Evolutionary conservation across 1,140 invertebrate genomes (phyloP).

Genomic region (Cotesia vestalis): DNA sequence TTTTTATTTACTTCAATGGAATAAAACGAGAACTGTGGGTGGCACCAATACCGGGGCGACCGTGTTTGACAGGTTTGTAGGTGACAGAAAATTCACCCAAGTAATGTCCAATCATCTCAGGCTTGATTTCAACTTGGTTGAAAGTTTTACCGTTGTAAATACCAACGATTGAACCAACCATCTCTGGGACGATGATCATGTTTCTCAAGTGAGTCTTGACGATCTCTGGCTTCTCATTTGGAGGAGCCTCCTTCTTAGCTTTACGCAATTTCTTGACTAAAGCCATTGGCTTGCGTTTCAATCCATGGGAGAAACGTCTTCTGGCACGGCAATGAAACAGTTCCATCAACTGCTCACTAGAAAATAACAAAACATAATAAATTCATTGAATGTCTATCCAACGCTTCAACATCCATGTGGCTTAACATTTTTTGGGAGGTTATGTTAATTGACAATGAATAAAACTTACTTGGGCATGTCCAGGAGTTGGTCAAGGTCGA

Average conservation of each 20-base stretch:
- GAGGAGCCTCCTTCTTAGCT: constrained; percentile 95
- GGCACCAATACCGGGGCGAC: constrained; percentile 99
- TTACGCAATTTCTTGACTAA: constrained; percentile 93
- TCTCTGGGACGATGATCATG: constrained; percentile 99
- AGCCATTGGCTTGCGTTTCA: constrained; percentile 96
- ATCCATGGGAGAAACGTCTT: constrained; percentile 91
- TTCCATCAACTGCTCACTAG: constrained; percentile 94
- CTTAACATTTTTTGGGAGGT: constrained; percentile 21
- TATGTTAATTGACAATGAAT: constrained; percentile 6
- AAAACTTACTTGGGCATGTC: constrained; percentile 94
- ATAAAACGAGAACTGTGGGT: constrained; percentile 99
- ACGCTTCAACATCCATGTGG: not conserved
- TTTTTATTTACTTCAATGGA: constrained; percentile 89
- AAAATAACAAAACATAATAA: too few species aligned
- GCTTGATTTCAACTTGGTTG: constrained; percentile 99
- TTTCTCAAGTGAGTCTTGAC: constrained; percentile 99
- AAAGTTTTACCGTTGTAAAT: constrained; percentile 99
- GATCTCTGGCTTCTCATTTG: constrained; percentile 98
- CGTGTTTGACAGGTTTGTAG: constrained; percentile 99
- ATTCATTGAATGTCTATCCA: not conserved
- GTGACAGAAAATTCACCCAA: constrained; percentile 98
- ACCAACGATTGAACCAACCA: constrained; percentile 99
- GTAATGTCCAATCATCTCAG: constrained; percentile 99
- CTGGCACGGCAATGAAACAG: constrained; percentile 92
- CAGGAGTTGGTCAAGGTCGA: constrained; percentile 97